Evolutionary conservation across 2,113 vertebrate species (phyloP), one percentile per base, ranked within the genome.

Genomic region (Steatornis caripensis): DNA sequence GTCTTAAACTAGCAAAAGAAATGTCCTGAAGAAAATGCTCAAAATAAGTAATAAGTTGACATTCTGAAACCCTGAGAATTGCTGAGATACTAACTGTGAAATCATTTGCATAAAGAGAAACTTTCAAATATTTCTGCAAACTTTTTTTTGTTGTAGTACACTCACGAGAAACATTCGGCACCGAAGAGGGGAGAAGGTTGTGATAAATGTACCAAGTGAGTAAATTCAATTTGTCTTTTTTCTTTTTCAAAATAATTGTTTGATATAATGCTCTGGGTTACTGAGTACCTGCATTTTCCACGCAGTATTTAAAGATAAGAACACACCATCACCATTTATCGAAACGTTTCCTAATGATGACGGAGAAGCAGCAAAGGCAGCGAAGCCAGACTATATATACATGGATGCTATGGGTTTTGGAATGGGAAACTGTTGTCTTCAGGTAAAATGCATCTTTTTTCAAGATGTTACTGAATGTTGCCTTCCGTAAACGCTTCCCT

Each of bases 401-500:
- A 99, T 99, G 99, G 99, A 99, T 41, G 99, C 99, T 93, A 99
- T 99, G 99, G 99, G 99, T 23, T 99, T 99, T 68, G 99, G 99
- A 89, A 99, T 99, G 99, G 99, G 99, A 87, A 99, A 99, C 96
- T 99, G 99, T 89, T 99, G 99, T 66, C 99, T 99, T 76, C 99
- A 99, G 99, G 99, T 99, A 98, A 87, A 88, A 58, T 24, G 11
- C 19, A 1, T 75, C 27, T 76, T 20, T 45, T 75, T 91, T 83
- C 41, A 71, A 80, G 62, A 30, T 61, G 36, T 57, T 82, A 11
- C 10, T 65, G 54, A 55, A 65, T n/a, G 9, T 66, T 83, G 27
- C 49, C 15, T 71, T 45, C 27, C 46, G 27, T 84, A 26, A 54
- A 55, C 1, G 1, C 3, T 61, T 95, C 43, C 12, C 12, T 12